Evolutionary conservation across 2,888 invertebrate genomes (phyloP), one percentile per base, ranked within the genome.

Genomic region (Incurvaria masculella): DNA sequence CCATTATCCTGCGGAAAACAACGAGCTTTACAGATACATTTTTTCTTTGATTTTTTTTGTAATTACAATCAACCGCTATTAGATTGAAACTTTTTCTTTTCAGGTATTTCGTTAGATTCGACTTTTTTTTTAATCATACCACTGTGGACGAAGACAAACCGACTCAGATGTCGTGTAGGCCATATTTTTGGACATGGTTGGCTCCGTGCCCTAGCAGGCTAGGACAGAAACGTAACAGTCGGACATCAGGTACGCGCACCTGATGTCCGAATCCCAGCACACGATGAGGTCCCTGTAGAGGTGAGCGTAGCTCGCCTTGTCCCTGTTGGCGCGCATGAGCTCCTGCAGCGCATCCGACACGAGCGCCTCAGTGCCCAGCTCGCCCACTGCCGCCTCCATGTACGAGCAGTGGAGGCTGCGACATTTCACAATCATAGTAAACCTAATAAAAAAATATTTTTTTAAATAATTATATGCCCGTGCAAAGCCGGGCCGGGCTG

Each of bases 381-480:
- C 86, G 59, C 81, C 83, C 49, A 86, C 76, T 6, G 87, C 85
- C 47, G 91, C 87, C 61, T 91, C 91, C 72, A 93, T 86, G 66
- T 92, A 94, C 4, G 91, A 88, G 70, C 92, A 91, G 65, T 91
- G 91, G 52, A 93, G 76, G 61, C 91, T 92, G 64, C n/a, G n/a
- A n/a, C n/a, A n/a, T n/a, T n/a, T n/a, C n/a, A n/a, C n/a, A n/a
- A n/a, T n/a, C n/a, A n/a, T n/a, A n/a, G n/a, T n/a, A n/a, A n/a
- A n/a, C n/a, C n/a, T n/a, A n/a, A n/a, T n/a, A n/a, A n/a, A n/a
- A n/a, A n/a, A n/a, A n/a, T n/a, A n/a, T n/a, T n/a, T n/a, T n/a
- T n/a, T n/a, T n/a, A n/a, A n/a, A n/a, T n/a, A n/a, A n/a, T n/a
- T n/a, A n/a, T n/a, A n/a, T n/a, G n/a, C n/a, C n/a, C n/a, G n/a